Evolutionary conservation across 2,113 vertebrate species (phyloP), one percentile per base, ranked within the genome.

Genomic region (Micronycteris hirsuta): DNA sequence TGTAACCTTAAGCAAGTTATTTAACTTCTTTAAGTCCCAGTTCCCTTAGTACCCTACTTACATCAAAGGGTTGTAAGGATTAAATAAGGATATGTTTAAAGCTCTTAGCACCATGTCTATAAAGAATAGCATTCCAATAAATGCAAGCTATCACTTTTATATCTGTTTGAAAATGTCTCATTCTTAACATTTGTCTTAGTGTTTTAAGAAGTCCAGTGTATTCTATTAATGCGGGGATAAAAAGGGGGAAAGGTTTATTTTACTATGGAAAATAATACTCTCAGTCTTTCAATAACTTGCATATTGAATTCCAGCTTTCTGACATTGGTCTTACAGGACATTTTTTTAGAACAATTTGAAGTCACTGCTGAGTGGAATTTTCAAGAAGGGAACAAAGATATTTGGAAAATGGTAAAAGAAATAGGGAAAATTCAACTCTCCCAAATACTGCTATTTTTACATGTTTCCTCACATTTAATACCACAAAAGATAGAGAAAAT

Each of bases 301-400:
- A 65, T 78, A 36, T 83, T 91, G 73, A 94, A 88, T 68, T 90
- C 91, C 71, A 85, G 67, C 43, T 76, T 77, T 82, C 65, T 83
- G 19, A 89, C n/a, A 77, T 5, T 61, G 26, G n/a, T 89, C 61
- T 92, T 82, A 86, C 0, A 71, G 87, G 41, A 95, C 91, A 93
- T 68, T 86, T 81, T 67, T 47, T 86, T 14, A 93, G 70, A 82
- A 96, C 93, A 86, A 65, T 47, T 9, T 76, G 58, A 22, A 93
- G 61, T 91, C 52, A 65, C 4, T 77, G 31, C 47, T 92, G 80
- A 86, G 49, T 82, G 52, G n/a, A 89, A 78, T 92, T 91, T 96
- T 96, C 22, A 86, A 86, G 19, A 91, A 89, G 20, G 86, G 14
- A 89, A 91, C 80, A 89, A 86, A 65, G 47, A 77, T 82, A 43